Evolutionary conservation across 2,113 vertebrate genomes (phyloP).

Genomic region (Orcinus orca): DNA sequence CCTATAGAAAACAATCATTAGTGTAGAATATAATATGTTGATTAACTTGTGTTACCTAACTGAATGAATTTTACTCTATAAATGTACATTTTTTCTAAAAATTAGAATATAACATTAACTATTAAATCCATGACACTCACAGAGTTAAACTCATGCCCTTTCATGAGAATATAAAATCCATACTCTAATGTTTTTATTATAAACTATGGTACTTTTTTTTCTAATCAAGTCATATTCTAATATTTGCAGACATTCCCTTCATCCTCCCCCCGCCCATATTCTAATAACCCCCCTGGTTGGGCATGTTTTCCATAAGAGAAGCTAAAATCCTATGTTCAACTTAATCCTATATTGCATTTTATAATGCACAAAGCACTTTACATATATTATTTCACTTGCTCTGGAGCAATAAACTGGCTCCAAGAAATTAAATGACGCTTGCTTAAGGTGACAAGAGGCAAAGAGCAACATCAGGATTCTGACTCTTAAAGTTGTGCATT

Average conservation of each 20-base stretch:
- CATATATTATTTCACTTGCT: neutral
- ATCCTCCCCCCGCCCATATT: rapidly evolving
- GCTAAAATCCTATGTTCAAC: neutral
- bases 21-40: neutral
- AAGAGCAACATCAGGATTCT: neutral
- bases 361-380: neutral
- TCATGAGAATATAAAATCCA: neutral
- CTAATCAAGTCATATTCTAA: neutral
- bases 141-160: neutral
- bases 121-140: neutral
- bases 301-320: neutral
- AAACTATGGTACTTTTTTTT: neutral
- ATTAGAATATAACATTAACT: neutral
- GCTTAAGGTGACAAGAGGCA: neutral
- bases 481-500: neutral
- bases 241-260: neutral
- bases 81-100: neutral
- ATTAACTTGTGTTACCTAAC: neutral
- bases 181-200: neutral
- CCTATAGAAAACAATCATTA: neutral
- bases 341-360: neutral
- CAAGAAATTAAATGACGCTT: neutral
- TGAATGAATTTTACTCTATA: neutral
- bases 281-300: neutral
- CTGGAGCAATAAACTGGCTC: neutral